These are phyloP conservation scores for Metopolophium dirhodum DNA, from an alignment of 1,140 invertebrate species.

Conservation along the genomic window DNA sequence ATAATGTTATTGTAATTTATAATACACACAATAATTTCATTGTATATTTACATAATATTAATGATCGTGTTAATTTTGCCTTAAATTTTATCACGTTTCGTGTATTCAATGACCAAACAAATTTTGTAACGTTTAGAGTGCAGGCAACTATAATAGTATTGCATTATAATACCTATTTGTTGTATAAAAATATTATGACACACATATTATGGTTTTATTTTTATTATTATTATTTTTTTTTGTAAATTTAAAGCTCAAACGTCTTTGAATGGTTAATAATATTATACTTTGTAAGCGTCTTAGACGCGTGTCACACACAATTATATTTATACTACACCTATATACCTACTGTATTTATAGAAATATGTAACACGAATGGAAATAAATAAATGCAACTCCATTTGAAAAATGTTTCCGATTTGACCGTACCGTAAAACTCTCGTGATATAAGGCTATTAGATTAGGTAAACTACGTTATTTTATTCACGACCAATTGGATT, in stretches of 20 bases:
- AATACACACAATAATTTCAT: background rate
- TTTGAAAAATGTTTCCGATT: background rate
- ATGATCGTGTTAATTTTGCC: background rate
- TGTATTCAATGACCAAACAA: conserved; percentile 42
- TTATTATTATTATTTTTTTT: background rate
- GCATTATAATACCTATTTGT: background rate
- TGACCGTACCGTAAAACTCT: background rate
- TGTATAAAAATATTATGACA: background rate
- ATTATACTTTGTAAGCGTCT: background rate
- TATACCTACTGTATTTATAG: conserved; percentile 3
- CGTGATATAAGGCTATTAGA: background rate
- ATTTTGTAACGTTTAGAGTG: conserved; percentile 5
- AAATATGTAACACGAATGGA: background rate
- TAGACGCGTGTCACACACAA: background rate
- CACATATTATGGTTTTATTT: background rate
- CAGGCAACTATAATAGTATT: background rate
- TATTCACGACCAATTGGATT: background rate
- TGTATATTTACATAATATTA: conserved; percentile 2
- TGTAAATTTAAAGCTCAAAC: conserved; percentile 30
- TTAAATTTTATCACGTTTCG: conserved; percentile 13
- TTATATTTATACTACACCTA: background rate
- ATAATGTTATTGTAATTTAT: conserved; percentile 2
- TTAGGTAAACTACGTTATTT: background rate
- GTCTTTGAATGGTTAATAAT: background rate
- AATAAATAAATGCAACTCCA: background rate